phyloP scores from a whole-genome alignment of 2,888 invertebrate species.

The Drosophila falleni region DNA sequence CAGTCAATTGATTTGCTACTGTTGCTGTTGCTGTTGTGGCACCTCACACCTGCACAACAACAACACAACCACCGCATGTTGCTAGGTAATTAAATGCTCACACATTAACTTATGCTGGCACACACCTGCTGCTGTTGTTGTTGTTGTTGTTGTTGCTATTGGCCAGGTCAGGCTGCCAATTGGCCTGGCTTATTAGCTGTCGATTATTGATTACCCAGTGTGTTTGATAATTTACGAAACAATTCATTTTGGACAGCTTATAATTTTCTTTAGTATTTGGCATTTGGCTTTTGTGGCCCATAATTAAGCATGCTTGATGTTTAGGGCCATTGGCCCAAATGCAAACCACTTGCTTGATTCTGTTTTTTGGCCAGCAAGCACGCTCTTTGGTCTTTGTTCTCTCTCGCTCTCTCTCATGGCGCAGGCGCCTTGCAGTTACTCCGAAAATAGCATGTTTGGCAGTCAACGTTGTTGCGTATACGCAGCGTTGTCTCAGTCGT shows the following conservation, averaged over 20 bases:
- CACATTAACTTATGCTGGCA: constrained; percentile 58
- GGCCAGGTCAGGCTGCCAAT: background rate
- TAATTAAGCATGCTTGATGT: constrained; percentile 37
- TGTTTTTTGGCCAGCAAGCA: constrained; percentile 49
- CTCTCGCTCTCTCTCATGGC: constrained; percentile 47
- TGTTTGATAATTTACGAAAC: constrained; percentile 22
- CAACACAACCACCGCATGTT: constrained; percentile 35
- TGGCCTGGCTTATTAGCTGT: constrained; percentile 28
- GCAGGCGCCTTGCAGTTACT: constrained; percentile 64
- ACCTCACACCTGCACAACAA: constrained; percentile 5
- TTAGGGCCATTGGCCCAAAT: constrained; percentile 61
- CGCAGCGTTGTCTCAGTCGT: constrained; percentile 74
- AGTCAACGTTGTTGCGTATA: constrained; percentile 69
- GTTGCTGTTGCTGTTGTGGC: constrained; percentile 50
- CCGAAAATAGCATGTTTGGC: constrained; percentile 64
- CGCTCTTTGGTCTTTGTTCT: no score
- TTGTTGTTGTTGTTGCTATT: constrained; percentile 2
- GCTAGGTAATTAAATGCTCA: constrained; percentile 51
- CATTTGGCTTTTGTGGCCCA: constrained; percentile 1
- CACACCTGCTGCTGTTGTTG: constrained; percentile 24
- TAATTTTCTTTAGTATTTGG: constrained; percentile 30
- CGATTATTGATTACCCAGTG: constrained; percentile 40
- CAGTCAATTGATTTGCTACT: constrained; percentile 53
- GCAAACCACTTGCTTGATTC: constrained; percentile 79
- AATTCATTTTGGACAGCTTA: constrained; percentile 33